Evolutionary conservation across 53 echinoderm and acorn worm species (phyloP).

Genomic region (Henricia sp.): DNA sequence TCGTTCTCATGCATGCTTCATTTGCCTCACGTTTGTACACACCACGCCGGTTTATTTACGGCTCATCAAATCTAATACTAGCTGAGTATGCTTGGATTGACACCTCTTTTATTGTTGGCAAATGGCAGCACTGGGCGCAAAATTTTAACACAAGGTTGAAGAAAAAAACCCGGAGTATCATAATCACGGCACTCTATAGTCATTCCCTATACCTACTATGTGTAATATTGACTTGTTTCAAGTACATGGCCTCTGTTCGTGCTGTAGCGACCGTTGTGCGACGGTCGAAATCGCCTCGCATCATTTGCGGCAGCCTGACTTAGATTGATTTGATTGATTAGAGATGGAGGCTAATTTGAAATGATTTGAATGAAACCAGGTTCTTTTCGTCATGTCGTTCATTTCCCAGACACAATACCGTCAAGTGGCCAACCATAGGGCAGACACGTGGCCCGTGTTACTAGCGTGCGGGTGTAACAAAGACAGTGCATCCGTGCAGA

Average conservation of each 20-base stretch:
- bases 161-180: background rate
- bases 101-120: slow-evolving; percentile 37
- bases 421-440: background rate
- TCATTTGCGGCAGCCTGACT: background rate
- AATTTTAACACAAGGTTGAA: background rate
- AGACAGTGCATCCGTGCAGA: slow-evolving; percentile 40
- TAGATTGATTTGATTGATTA: background rate
- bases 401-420: background rate
- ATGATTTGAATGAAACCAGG: slow-evolving; percentile 1
- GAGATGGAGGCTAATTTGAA: background rate
- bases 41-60: slow-evolving; percentile 47
- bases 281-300: too few species aligned
- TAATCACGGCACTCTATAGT: too few species aligned
- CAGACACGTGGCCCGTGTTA: slow-evolving; percentile 14
- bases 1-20: slow-evolving; percentile 36
- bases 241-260: too few species aligned
- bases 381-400: background rate
- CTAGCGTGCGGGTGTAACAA: background rate
- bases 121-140: slow-evolving; percentile 8
- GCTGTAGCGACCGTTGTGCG: too few species aligned
- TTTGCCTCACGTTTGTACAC: slow-evolving; percentile 12
- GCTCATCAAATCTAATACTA: slow-evolving; percentile 54
- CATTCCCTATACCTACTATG: too few species aligned
- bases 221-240: too few species aligned
- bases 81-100: slow-evolving; percentile 28